Evolutionary conservation across 2,797 vertebrate genomes (phyloP), one percentile per base, ranked within the genome.

Genomic region (Pachyuromys duprasi): DNA sequence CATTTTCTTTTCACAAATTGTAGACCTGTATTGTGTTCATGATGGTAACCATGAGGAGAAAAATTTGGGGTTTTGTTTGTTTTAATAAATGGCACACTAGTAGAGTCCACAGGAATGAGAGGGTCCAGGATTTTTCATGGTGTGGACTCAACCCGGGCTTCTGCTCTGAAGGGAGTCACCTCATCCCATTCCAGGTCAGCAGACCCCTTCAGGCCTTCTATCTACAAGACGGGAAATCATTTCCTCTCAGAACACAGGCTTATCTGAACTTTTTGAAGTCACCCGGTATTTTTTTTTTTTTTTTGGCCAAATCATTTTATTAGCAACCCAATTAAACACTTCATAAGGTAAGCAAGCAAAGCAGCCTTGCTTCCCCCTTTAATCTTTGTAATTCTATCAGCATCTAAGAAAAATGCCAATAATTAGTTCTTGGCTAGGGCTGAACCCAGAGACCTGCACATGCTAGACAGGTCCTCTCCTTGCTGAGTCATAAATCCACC

Each of bases 271-370:
- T 84, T 92, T 55, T 72, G 72, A 84, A 78, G 69, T 72, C 81
- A 94, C 81, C 84, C 45, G 69, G 70, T 96, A 86, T 39, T 57
- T 70, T 86, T 39, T 57, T 45, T 70, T 36, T 17, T 18, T 79
- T 72, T 36, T 12, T 11, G n/a, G 93, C 31, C 70, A 93, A 65
- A 62, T 94, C 78, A 89, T 81, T 94, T 96, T 96, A 78, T 87
- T 70, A 5, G 80, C 88, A 83, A 80, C 75, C 94, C 86, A 94
- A 89, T 87, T 94, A 96, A 96, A 86, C 75, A 87, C 33, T 70
- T 60, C 70, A 45, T 67, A 45, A 91, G 57, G 70, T 36, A 72
- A 91, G 95, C 80, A 53, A 80, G 74, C 84, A 90, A 95, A 95
- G 94, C 81, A 55, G 74, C 75, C 90, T 83, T 0, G 0, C 33